phyloP scores from a whole-genome alignment of 2,113 vertebrate genomes.

The Lasiurus borealis region DNA sequence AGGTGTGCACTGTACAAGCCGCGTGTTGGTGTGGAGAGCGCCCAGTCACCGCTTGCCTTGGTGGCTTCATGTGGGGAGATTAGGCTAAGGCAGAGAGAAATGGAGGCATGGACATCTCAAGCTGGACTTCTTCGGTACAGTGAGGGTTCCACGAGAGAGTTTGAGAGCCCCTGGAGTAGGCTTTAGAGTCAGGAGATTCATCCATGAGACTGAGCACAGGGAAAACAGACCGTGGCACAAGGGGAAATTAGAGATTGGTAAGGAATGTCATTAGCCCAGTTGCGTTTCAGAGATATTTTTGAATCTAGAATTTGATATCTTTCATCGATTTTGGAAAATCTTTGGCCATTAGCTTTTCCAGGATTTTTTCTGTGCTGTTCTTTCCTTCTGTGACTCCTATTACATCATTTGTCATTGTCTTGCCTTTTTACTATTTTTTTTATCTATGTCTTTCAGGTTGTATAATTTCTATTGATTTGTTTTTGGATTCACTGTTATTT shows the following conservation, averaged over 20 bases:
- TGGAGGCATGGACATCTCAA: neutral
- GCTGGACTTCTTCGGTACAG: neutral
- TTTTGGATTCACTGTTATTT: conserved; percentile 22
- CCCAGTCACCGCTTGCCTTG: neutral
- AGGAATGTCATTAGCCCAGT: neutral
- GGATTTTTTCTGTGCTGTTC: conserved; percentile 31
- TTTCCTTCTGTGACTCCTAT: neutral
- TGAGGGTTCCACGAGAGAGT: neutral
- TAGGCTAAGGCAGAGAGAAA: neutral
- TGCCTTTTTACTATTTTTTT: conserved; percentile 31
- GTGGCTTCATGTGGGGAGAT: neutral
- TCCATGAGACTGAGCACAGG: neutral
- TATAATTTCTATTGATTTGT: conserved; percentile 40
- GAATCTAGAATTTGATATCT: neutral
- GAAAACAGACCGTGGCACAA: neutral
- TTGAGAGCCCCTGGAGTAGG: neutral
- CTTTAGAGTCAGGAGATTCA: neutral
- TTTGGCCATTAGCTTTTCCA: neutral
- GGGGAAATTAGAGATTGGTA: neutral
- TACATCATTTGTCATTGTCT: neutral
- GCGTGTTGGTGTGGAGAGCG: neutral
- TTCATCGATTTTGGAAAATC: conserved; percentile 10
- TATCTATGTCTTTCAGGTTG: conserved; percentile 16
- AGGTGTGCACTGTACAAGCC: neutral
- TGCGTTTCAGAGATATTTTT: conserved; percentile 16